phyloP scores from a whole-genome alignment of 2,888 invertebrate genomes.

The Orchesella flavescens region DNA sequence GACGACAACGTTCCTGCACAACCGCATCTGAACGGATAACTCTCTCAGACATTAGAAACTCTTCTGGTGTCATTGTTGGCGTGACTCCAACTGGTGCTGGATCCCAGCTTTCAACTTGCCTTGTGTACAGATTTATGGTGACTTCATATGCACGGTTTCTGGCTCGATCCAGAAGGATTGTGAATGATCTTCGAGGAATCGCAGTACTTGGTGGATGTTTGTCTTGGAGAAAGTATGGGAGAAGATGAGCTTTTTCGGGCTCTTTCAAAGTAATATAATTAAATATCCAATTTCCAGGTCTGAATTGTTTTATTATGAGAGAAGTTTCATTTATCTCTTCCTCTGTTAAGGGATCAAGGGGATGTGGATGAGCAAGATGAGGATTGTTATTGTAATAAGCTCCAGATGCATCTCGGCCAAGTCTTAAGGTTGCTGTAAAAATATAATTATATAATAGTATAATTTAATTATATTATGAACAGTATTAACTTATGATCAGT shows the following conservation, averaged over 20 bases:
- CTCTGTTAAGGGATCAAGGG: conserved; percentile 32
- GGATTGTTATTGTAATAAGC: too few relatives aligned
- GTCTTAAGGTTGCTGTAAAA: too few relatives aligned
- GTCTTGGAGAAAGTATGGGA: conserved; percentile 27
- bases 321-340: conserved; percentile 6
- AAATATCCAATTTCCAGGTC: background rate
- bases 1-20: conserved; percentile 26
- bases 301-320: background rate
- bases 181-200: conserved; percentile 46
- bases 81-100: conserved; percentile 1
- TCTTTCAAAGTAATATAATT: conserved; percentile 41
- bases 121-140: conserved; percentile 46
- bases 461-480: too few relatives aligned
- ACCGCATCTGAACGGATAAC: background rate
- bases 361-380: too few relatives aligned
- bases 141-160: conserved; percentile 21
- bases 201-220: background rate
- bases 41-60: conserved; percentile 25
- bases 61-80: conserved; percentile 33
- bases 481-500: too few relatives aligned
- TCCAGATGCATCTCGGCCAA: too few relatives aligned
- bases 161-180: conserved; percentile 17
- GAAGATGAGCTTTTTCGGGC: conserved; percentile 24
- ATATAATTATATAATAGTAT: too few relatives aligned
- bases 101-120: conserved; percentile 51